Evolutionary conservation across 2,797 vertebrate species (phyloP).

Genomic region (Lagodon rhomboides): DNA sequence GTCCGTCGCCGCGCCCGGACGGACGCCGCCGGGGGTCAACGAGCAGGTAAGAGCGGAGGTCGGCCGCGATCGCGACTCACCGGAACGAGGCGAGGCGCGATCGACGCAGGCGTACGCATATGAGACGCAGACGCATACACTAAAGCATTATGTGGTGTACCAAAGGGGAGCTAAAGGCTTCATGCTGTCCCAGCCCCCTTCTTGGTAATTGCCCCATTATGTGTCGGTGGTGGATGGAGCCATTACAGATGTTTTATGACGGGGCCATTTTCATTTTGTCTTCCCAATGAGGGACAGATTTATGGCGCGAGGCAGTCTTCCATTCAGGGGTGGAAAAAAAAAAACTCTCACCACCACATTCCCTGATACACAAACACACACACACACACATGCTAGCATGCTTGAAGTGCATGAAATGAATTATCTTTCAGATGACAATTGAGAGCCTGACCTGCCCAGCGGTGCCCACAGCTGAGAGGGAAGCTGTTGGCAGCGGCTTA

Average conservation of each 20-base stretch:
- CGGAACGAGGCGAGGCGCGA: too few species aligned
- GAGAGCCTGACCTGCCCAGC: constrained; percentile 29
- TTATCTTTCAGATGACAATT: constrained; percentile 53
- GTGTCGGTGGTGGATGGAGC: constrained; percentile 87
- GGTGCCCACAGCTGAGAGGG: constrained; percentile 42
- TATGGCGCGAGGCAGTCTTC: constrained; percentile 80
- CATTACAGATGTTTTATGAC: constrained; percentile 91
- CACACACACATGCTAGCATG: constrained; percentile 40
- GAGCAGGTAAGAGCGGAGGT: constrained; percentile 30
- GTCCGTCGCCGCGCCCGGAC: constrained; percentile 52
- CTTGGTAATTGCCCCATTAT: constrained; percentile 88
- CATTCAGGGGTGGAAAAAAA: constrained; percentile 74
- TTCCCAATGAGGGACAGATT: constrained; percentile 87
- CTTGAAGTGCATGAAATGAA: constrained; percentile 11
- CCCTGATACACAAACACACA: constrained; percentile 63
- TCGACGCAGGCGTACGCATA: constrained; percentile 52
- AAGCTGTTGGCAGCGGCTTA: constrained; percentile 60
- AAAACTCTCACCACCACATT: constrained; percentile 54
- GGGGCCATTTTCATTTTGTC: constrained; percentile 88
- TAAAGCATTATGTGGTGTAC: constrained; percentile 73
- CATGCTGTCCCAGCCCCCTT: constrained; percentile 78
- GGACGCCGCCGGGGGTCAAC: constrained; percentile 26
- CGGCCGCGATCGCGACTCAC: not conserved
- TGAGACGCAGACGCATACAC: constrained; percentile 62
- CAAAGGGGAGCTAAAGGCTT: constrained; percentile 81